Evolutionary conservation across 1,140 invertebrate genomes (phyloP), one percentile per base, ranked within the genome.

Genomic region (Physella acuta): DNA sequence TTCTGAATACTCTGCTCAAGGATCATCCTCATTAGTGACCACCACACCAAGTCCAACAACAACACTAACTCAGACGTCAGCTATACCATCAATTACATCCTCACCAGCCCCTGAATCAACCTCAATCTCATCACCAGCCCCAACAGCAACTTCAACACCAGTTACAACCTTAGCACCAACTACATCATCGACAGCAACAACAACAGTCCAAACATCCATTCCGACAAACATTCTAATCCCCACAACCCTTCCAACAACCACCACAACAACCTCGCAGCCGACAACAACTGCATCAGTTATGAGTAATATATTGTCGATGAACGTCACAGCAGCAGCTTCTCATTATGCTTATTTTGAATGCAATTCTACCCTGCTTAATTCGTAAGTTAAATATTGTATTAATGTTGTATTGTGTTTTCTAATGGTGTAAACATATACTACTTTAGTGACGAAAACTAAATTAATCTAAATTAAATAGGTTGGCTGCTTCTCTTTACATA

Each of bases 131-230:
- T 14, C 44, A 49, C 11, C 44, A 49, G n/a, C 44, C 11, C 11
- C 44, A 49, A 11, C 44, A 49, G n/a, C 11, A 49, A 49, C 44
- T 14, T n/a, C n/a, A 49, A 49, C 11, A 49, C 11, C 44, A 49
- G 11, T 49, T 14, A 11, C 11, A 49, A 11, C 44, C 11, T 49
- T 11, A 49, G 11, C 44, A 49, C 11, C 44, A 49, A 49, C 44
- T 14, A 49, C 44, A 49, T 49, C 44, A 49, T 49, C 44, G n/a
- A 49, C 44, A 49, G 44, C 44, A 49, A 49, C 44, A 49, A 49
- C 44, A 49, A 49, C 44, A 49, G n/a, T n/a, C 11, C 11, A 11
- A 49, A 49, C 44, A 49, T 14, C 44, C 11, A 49, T n/a, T 14
- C 11, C 44, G n/a, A 49, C 44, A 49, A 49, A 11, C 11, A 49